Evolutionary conservation across 2,888 invertebrate genomes (phyloP), one percentile per base, ranked within the genome.

Genomic region (Luperina nickerlii): DNA sequence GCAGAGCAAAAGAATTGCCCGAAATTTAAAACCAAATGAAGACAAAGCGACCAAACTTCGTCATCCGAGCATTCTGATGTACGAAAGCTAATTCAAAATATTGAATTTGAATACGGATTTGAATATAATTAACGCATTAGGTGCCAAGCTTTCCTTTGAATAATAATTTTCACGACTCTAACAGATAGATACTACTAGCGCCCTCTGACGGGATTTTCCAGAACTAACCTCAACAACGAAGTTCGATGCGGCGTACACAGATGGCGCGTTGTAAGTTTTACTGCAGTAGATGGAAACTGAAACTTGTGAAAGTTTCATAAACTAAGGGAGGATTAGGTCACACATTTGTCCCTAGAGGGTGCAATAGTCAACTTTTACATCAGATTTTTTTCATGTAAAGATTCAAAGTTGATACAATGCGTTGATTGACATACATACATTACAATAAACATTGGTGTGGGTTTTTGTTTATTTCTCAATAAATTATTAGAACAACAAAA

Each of bases 261-360:
- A 88, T 90, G 88, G 88, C 88, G 83, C 76, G 24, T 13, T 62
- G 18, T 38, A 1, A 45, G 15, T 48, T 74, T 68, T 20, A 20
- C 68, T 5, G 38, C 27, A 32, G 51, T 8, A 32, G 62, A n/a
- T n/a, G 27, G 32, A 76, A 74, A 71, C 45, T 76, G 68, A 67
- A 74, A 76, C 57, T 63, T 27, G 20, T n/a, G 24, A 9, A 45
- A 69, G 63, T 38, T 54, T 66, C n/a, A 63, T 18, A 65, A 66
- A 67, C 57, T 45, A 54, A 32, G 76, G 38, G 54, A 51, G 54
- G 60, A 65, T 60, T 78, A 76, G 63, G 32, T 42, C 70, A 51
- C 38, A 66, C 57, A 54, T 18, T 13, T 13, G 51, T 66, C 78
- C 73, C 78, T 83, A 89, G 88, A 89, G 79, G 88, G 88, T 70